phyloP scores from a whole-genome alignment of 2,797 vertebrate genomes.

The Sebastes hubbsi region DNA sequence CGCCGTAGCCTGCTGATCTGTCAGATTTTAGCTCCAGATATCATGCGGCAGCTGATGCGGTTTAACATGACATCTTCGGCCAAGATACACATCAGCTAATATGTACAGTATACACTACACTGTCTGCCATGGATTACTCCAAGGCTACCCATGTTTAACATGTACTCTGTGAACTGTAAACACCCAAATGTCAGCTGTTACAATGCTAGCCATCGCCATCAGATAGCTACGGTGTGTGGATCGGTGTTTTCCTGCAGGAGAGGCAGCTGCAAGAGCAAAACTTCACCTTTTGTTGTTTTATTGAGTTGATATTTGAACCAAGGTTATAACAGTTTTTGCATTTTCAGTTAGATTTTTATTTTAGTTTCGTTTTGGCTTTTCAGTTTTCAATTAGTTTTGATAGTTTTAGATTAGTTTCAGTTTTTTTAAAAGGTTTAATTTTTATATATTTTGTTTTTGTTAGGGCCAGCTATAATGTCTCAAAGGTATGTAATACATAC shows the following conservation, averaged over 20 bases:
- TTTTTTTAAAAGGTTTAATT: too few species aligned
- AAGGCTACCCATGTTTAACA: not conserved
- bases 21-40: not conserved
- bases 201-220: not conserved
- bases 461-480: too few species aligned
- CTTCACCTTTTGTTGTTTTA: not conserved
- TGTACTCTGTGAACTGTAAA: constrained; percentile 26
- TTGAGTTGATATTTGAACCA: not conserved
- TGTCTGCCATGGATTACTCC: not conserved
- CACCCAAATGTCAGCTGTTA: constrained; percentile 15
- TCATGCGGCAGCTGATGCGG: not conserved
- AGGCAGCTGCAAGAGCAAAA: not conserved
- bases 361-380: too few species aligned
- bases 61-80: not conserved
- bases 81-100: constrained; percentile 10
- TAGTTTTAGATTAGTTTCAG: too few species aligned
- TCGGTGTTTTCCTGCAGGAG: not conserved
- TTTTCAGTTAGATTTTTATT: too few species aligned
- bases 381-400: too few species aligned
- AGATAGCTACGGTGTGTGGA: not conserved
- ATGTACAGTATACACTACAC: not conserved
- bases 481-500: too few species aligned
- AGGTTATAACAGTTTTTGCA: too few species aligned
- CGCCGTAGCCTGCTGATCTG: not conserved
- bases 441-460: too few species aligned